Base-by-base conservation (phyloP, 2,888 invertebrate species). In the Hedya salicella region DNA sequence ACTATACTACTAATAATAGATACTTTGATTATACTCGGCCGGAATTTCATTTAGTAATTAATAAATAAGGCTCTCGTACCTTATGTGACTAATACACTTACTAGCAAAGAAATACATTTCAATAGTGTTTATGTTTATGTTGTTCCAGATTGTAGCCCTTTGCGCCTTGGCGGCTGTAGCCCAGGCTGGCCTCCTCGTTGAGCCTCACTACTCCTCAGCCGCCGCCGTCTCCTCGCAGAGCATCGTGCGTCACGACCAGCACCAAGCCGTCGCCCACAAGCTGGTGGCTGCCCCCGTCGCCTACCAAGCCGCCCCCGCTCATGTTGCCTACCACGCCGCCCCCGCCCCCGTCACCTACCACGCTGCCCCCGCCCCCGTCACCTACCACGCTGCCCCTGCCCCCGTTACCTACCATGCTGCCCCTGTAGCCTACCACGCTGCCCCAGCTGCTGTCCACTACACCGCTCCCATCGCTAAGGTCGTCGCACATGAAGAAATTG, bases 211-310 rank as follows among this genome's bases (percentile, higher is more conserved):
- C 53, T 66, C 66, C 48, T 60, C 62, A 4, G 62, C 68, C 21
- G 68, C 61, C n/a, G 68, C 68, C 11, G 76, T 80, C 0, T 72
- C 79, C 4, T 72, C 76, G 3, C 85, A 84, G 67, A 73, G 79
- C 65, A 75, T 78, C 8, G 74, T 75, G 69, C 78, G 19, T 57
- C 73, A 68, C 70, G 72, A 71, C 70, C 60, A 66, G 30, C 68
- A 66, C 49, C 67, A 63, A 6, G 25, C 32, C 2, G 9, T 66
- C 56, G 62, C 57, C 66, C 48, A 62, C 17, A 67, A 67, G 48
- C 62, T 63, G 16, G 40, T 72, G 2, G 72, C 79, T 4, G 70
- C 76, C 17, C 69, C 72, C 25, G 70, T 77, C 17, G 73, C 71
- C 2, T 62, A 69, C 39, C 71, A 72, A 36, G 70, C 71, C 56